Evolutionary conservation across 1,140 invertebrate genomes (phyloP).

Genomic region (Pristionchus pacificus): DNA sequence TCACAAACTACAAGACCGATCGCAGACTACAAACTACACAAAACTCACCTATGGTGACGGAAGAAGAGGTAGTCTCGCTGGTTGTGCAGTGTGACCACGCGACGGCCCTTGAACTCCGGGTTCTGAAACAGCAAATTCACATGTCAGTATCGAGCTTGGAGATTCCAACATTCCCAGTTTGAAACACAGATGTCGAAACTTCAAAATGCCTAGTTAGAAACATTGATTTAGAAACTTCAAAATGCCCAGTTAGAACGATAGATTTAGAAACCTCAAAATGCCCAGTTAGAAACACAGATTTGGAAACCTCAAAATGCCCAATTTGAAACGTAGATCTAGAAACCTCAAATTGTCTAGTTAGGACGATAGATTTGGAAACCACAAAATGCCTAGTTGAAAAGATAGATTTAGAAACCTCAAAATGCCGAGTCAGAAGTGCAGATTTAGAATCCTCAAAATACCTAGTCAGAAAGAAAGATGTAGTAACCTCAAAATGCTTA

Average conservation of each 20-base stretch:
- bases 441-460: neutral
- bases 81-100: conserved; percentile 95
- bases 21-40: neutral
- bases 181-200: too few species aligned
- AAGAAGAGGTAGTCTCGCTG: conserved; percentile 98
- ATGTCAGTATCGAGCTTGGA: neutral
- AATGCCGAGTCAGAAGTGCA: neutral
- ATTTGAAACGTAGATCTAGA: neutral
- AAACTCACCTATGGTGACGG: conserved; percentile 80
- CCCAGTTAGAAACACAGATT: too few species aligned
- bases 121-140: conserved; percentile 53
- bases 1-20: conserved; percentile 18
- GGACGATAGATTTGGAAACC: too few species aligned
- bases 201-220: neutral
- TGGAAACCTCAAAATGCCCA: too few species aligned
- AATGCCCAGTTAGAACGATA: conserved; percentile 2
- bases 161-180: too few species aligned
- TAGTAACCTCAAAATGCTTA: too few species aligned
- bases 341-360: too few species aligned
- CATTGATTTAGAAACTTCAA: neutral
- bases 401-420: too few species aligned
- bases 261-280: neutral
- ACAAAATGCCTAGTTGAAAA: too few species aligned
- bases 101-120: conserved; percentile 83
- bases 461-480: neutral